A percentile compares a stretch with the other conserved stretches of the same genome.
Conservation (phyloP, 2,113 vertebrate genomes). For the Phoenicopterus ruber region DNA sequence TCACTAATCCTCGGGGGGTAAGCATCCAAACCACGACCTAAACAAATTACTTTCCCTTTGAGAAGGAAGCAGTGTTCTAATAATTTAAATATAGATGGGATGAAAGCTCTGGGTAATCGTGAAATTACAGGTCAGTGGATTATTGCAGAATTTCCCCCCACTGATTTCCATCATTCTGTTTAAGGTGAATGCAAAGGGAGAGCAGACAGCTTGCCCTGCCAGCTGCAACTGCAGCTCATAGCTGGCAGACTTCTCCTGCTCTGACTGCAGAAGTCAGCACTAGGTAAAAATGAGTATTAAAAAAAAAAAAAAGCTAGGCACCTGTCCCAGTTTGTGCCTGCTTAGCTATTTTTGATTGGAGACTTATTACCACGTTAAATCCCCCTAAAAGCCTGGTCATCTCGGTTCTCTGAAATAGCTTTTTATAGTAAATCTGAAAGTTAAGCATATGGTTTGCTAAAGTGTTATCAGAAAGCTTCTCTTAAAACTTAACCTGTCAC, state of each 20-base stretch:
- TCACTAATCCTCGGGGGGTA: background rate
- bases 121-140: background rate
- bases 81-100: background rate
- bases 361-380: slow-evolving; percentile 58
- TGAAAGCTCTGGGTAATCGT: background rate
- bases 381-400: slow-evolving; percentile 65
- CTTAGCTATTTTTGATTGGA: slow-evolving; percentile 55
- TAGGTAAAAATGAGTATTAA: background rate
- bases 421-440: slow-evolving; percentile 66
- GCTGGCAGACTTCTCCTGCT: background rate
- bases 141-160: background rate
- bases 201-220: background rate
- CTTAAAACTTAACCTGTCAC: slow-evolving; percentile 33
- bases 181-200: background rate
- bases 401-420: slow-evolving; percentile 21
- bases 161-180: background rate
- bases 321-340: slow-evolving; percentile 55
- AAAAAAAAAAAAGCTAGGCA: background rate
- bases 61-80: background rate
- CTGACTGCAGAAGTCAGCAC: slow-evolving; percentile 12
- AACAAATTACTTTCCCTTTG: background rate
- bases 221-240: background rate
- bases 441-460: slow-evolving; percentile 58
- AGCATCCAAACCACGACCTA: background rate
- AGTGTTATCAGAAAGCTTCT: slow-evolving; percentile 38